Conservation (phyloP, 2,888 invertebrate species). For the Dryocosmus kuriphilus region DNA sequence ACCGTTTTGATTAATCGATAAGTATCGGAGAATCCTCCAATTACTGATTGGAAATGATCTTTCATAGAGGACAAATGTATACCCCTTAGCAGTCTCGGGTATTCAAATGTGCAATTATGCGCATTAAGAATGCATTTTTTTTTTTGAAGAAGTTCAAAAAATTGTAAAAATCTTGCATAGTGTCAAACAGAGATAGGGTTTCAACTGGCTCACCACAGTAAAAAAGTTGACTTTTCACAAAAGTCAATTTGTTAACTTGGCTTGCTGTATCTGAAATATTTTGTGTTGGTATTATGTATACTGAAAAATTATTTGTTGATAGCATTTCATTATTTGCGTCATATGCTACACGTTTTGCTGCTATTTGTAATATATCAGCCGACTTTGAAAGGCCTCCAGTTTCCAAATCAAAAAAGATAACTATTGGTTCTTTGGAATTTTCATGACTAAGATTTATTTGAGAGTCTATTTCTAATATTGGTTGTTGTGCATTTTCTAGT, state of each 20-base stretch:
- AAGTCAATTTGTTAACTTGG: slow-evolving; percentile 33
- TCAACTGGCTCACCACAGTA: slow-evolving; percentile 29
- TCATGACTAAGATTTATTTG: too few relatives aligned
- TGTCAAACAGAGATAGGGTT: slow-evolving; percentile 6
- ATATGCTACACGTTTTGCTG: too few relatives aligned
- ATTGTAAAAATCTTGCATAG: slow-evolving; percentile 39
- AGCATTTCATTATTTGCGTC: too few relatives aligned
- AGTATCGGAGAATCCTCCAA: slow-evolving; percentile 42
- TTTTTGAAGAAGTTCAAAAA: slow-evolving; percentile 34
- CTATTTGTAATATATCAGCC: too few relatives aligned
- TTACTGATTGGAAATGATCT: slow-evolving; percentile 22
- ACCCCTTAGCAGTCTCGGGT: slow-evolving; percentile 20
- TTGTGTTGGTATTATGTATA: slow-evolving; percentile 27
- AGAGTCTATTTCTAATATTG: too few relatives aligned
- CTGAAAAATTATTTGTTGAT: too few relatives aligned
- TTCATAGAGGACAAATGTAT: slow-evolving; percentile 24
- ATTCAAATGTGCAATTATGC: slow-evolving; percentile 45
- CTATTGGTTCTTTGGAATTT: too few relatives aligned
- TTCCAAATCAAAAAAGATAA: too few relatives aligned
- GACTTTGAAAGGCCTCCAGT: too few relatives aligned
- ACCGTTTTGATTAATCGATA: slow-evolving; percentile 28
- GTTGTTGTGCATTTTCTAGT: too few relatives aligned
- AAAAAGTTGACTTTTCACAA: slow-evolving; percentile 31
- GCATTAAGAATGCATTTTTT: slow-evolving; percentile 39
- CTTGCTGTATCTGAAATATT: slow-evolving; percentile 30